phyloP scores from a whole-genome alignment of 2,797 vertebrate genomes.

The Sparus aurata region DNA sequence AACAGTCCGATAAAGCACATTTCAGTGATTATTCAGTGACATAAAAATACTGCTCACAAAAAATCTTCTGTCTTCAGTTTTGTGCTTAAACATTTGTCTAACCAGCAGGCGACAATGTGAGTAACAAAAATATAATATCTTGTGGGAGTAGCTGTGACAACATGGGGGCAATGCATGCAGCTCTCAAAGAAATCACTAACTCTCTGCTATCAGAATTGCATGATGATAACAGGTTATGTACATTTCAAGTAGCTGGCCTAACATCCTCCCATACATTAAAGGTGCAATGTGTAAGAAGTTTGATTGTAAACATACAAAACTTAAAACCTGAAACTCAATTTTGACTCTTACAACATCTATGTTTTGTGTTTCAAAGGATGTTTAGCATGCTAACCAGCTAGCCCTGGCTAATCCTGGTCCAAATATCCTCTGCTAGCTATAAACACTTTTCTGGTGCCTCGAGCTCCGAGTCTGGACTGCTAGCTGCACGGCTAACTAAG shows the following conservation, averaged over 20 bases:
- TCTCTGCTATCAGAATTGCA: neutral
- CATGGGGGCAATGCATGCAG: conserved; percentile 23
- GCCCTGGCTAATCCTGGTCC: too few species aligned
- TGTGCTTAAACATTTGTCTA: conserved; percentile 6
- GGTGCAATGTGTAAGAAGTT: too few species aligned
- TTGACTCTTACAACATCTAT: neutral
- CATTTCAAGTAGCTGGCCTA: neutral
- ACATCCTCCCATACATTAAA: neutral
- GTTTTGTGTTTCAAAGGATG: too few species aligned
- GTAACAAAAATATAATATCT: conserved; percentile 29
- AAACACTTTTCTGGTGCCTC: too few species aligned
- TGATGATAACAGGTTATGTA: neutral
- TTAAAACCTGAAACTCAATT: neutral
- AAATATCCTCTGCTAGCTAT: too few species aligned
- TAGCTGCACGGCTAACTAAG: too few species aligned
- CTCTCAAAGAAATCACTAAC: conserved; percentile 1
- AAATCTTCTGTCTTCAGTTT: conserved; percentile 7
- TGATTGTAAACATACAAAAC: too few species aligned
- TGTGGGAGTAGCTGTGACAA: conserved; percentile 5
- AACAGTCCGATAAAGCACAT: conserved; percentile 16
- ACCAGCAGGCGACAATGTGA: conserved; percentile 5
- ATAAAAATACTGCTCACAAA: conserved; percentile 7
- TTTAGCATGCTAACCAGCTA: too few species aligned
- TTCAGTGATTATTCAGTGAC: conserved; percentile 11
- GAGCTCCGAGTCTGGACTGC: too few species aligned